phyloP scores from a whole-genome alignment of 2,888 invertebrate genomes.

The Acanthopleura granulata region DNA sequence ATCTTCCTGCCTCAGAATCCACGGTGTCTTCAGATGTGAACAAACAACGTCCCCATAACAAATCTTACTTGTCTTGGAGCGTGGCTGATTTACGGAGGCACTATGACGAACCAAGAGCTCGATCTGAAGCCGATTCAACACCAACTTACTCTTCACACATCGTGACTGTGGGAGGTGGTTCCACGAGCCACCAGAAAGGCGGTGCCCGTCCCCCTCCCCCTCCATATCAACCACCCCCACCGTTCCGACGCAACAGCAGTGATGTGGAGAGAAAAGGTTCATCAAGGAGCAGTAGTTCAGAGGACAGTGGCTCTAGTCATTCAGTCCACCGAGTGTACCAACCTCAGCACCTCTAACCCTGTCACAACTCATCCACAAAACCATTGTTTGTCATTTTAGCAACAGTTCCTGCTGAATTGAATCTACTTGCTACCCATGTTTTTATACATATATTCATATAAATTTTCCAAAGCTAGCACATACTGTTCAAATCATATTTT shows the following conservation, averaged over 20 bases:
- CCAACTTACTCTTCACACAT: background rate
- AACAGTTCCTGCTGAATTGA: too few species aligned
- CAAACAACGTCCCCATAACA: background rate
- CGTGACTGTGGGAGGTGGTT: background rate
- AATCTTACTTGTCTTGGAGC: background rate
- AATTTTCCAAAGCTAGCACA: too few species aligned
- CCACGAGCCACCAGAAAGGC: background rate
- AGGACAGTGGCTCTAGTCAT: too few species aligned
- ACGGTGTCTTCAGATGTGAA: background rate
- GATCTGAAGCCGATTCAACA: background rate
- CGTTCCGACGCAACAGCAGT: background rate
- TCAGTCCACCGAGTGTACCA: too few species aligned
- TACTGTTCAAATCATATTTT: too few species aligned
- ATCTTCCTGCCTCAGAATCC: background rate
- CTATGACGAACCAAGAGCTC: background rate
- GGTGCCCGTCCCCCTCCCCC: background rate
- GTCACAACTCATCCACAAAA: too few species aligned
- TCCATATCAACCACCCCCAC: conserved; percentile 1
- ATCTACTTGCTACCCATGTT: too few species aligned
- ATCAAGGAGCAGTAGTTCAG: too few species aligned
- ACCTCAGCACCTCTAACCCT: too few species aligned
- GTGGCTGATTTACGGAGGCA: conserved; percentile 5
- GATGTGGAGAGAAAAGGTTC: too few species aligned
- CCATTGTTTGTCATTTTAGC: too few species aligned
- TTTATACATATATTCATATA: too few species aligned